Base-by-base conservation (phyloP, 23 tunicate genomes). In the Halocynthia aurantium region DNA sequence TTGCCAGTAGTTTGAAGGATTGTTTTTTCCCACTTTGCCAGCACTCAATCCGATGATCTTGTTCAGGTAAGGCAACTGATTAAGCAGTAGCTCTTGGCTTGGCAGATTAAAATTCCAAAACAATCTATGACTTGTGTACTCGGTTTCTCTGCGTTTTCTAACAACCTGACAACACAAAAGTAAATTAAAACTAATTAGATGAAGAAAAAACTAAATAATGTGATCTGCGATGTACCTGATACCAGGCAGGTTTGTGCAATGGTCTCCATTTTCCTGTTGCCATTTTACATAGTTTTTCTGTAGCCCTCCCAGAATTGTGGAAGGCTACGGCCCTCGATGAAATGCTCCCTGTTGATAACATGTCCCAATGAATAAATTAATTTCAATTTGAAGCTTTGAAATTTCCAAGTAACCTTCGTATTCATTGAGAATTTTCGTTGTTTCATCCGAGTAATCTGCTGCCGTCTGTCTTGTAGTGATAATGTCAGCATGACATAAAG, bases 241-340 rank as follows among this genome's bases (percentile, higher is more conserved):
- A 86, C 88, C 98, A 92, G 67, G 69, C 73, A 6, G 98, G 92
- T 60, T 92, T 92, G 71, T 92, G 98, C 75, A 92, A 51, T 9
- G 98, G 98, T 57, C 88, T 66, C 98, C 98, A 92, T 20, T 79
- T 52, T 17, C 98, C 98, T 51, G 91, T 49, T 7, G 69, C n/a
- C 7, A 67, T 58, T 10, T 86, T 68, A 68, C 98, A 92, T 12
- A 71, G 70, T n/a, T 82, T 82, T 12, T 73, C 60, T 4, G 98
- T 92, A 6, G 98, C 98, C 61, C 98, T 57, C 7, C 62, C 8
- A 12, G 98, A 85, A 70, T 92, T 92, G 75, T 88, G 74, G 69
- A 69, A 92, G 6, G 80, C 81, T 7, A 92, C 50, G n/a, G 86
- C 87, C 5, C 98, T 82, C 40, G 86, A 74, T 10, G 92, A 82